phyloP scores from a whole-genome alignment of 1,140 invertebrate genomes.

The Leguminivora glycinivorella region DNA sequence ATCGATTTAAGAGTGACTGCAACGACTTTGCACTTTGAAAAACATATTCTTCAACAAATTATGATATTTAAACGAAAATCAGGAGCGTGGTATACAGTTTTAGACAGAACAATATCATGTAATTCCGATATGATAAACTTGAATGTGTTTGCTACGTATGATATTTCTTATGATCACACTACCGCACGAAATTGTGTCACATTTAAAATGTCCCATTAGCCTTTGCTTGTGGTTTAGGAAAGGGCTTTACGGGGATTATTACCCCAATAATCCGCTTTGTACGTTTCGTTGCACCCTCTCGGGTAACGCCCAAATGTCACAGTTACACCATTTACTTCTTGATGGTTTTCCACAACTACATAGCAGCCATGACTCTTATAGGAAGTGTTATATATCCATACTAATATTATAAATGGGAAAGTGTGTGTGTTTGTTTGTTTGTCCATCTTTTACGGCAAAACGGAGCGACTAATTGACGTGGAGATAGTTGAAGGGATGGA shows the following conservation, averaged over 20 bases:
- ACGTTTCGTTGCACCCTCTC: conserved; percentile 16
- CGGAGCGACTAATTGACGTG: no score
- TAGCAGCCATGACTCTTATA: no score
- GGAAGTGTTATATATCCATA: no score
- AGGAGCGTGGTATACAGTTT: no score
- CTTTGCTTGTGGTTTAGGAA: conserved; percentile 13
- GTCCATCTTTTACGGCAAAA: no score
- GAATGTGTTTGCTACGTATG: background rate
- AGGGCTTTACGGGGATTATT: conserved; percentile 2
- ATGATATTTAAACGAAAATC: no score
- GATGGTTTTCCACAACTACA: background rate
- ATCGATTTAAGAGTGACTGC: no score
- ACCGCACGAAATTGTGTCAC: background rate
- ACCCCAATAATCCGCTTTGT: conserved; percentile 24
- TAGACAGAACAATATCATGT: background rate
- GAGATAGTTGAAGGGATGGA: no score
- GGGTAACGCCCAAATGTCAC: conserved; percentile 18
- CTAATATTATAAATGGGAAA: no score
- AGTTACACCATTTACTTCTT: conserved; percentile 12
- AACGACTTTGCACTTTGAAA: no score
- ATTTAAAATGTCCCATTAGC: conserved; percentile 3
- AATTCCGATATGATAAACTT: background rate
- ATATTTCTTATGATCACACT: background rate
- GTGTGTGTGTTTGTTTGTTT: no score
- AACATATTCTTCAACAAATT: no score